Evolutionary conservation across 2,113 vertebrate species (phyloP), one percentile per base, ranked within the genome.

Genomic region (Salminus brasiliensis): DNA sequence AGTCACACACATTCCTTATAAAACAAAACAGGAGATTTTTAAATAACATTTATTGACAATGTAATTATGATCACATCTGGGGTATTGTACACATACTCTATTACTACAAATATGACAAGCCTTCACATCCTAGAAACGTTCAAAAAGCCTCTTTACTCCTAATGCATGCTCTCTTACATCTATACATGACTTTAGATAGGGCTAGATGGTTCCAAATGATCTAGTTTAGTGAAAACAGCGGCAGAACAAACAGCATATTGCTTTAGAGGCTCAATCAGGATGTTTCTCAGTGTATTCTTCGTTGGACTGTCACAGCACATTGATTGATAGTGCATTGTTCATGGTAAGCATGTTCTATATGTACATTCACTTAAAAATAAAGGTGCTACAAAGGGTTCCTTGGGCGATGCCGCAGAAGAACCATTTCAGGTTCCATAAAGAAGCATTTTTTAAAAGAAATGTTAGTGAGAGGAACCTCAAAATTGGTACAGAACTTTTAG

Each of bases 101-200:
- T 49, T 16, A 23, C 4, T 78, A 65, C 39, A 57, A n/a, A 12
- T 27, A 29, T 29, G 62, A 49, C 25, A 76, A 25, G 18, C 49
- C 47, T 4, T 55, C 32, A 53, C n/a, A 6, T 68, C 21, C 30
- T n/a, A 79, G 12, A 72, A 52, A 52, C 34, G 36, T 30, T 43
- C 55, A 79, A 39, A 79, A 39, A 39, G 1, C 29, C 5, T 9
- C 21, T 53, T 72, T 76, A 55, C 29, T 47, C 60, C 23, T 45
- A 71, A 39, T 4, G 15, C 39, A 76, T 76, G 39, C 27, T 65
- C 25, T 70, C 23, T 12, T 55, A 79, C 72, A 66, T 74, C 23
- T 70, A 25, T 30, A 65, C 39, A 21, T 43, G n/a, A 45, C 53
- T 62, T 23, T n/a, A 59, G 23, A 21, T 71, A 66, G 23, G 13